These are phyloP conservation scores for Caenorhabditis sp. DNA, from an alignment of 2,888 invertebrate species.

Conservation along the genomic window DNA sequence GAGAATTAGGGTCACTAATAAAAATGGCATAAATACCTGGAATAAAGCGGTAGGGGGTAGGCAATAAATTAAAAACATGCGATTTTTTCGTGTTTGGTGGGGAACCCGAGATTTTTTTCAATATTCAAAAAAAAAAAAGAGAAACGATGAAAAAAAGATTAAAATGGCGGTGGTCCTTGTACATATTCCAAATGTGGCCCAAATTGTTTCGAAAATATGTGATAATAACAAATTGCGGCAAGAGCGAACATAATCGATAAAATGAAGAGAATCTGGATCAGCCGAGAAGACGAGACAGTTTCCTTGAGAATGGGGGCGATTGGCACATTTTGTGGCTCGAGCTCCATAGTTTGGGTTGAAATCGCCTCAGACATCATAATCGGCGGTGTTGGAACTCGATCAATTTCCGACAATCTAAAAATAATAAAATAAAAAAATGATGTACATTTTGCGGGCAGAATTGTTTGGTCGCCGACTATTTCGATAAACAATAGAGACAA, in stretches of 20 bases:
- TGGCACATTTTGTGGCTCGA: background rate
- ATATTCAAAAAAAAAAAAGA: background rate
- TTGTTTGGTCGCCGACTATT: background rate
- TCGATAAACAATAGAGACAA: background rate
- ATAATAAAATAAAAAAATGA: no score
- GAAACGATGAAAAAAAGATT: no score
- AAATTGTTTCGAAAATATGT: conserved; percentile 47
- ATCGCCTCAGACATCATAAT: conserved; percentile 17
- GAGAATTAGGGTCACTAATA: background rate
- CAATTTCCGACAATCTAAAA: background rate
- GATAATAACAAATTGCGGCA: conserved; percentile 48
- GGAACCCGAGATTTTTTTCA: background rate
- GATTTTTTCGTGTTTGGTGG: background rate
- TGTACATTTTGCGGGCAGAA: no score
- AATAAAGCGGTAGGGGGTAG: background rate
- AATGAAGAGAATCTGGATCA: conserved; percentile 40
- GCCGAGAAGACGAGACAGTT: conserved; percentile 31
- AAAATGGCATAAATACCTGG: background rate
- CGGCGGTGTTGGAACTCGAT: conserved; percentile 8
- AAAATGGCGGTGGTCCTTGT: conserved; percentile 59
- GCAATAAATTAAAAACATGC: background rate
- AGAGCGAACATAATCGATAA: conserved; percentile 49
- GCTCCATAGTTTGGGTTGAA: conserved; percentile 5
- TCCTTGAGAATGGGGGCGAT: conserved; percentile 11
- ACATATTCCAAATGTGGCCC: conserved; percentile 61